Base-by-base conservation (phyloP, 2,888 invertebrate species). In the Drosophila peninsularis region DNA sequence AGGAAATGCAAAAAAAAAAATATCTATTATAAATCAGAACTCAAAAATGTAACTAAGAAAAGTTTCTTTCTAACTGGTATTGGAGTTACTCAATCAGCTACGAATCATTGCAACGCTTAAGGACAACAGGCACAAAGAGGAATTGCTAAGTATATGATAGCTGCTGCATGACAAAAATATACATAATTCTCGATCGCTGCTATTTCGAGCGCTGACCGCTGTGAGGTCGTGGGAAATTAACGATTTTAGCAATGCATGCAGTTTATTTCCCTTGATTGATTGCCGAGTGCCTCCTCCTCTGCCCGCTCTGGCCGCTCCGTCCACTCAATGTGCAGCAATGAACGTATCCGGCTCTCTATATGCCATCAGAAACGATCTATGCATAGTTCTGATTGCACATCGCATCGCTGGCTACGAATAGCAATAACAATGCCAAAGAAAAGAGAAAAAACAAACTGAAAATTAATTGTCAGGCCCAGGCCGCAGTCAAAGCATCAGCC, bases 401-500 rank as follows among this genome's bases (percentile, higher is more conserved):
- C 67, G 76, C 63, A 58, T 62, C 67, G 52, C 34, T 75, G 66
- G 30, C 61, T 62, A 62, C 47, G n/a, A 75, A 63, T 57, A 52
- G 37, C 36, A 71, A 54, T 45, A 66, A 44, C 67, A 71, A 63
- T 61, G 45, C 17, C 54, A 49, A 60, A 47, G 49, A 60, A 61
- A 57, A 50, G 34, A 41, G 17, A 42, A 53, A 60, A 61, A 61
- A 34, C 45, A 32, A 52, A 54, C 39, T 50, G 49, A 60, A 67
- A 79, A 79, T 71, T 71, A 82, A 80, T 80, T 82, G 85, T 58
- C 44, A 53, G 37, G 62, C 72, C 68, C 76, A 75, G 62, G 56
- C 71, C 60, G 21, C 66, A 17, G 21, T 47, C n/a, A 44, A 45
- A 49, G 56, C 66, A 60, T 42, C 44, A 66, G 58, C 54, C 54